phyloP scores from a whole-genome alignment of 1,140 invertebrate genomes.

The Gryon sp. region DNA sequence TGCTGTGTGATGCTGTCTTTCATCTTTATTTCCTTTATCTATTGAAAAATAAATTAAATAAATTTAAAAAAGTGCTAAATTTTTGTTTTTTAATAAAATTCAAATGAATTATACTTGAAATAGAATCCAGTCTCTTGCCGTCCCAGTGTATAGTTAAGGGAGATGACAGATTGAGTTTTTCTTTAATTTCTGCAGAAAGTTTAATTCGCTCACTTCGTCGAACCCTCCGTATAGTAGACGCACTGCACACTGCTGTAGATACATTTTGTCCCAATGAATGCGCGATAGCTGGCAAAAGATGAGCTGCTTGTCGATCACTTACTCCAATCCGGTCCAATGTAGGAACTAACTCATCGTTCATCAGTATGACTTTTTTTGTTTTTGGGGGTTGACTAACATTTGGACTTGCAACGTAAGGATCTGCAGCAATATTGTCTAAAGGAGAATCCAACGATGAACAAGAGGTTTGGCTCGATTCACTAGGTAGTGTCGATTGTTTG shows the following conservation, averaged over 20 bases:
- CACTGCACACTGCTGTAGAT: not conserved
- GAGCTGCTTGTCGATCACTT: not conserved
- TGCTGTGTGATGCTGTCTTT: not conserved
- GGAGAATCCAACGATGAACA: not conserved
- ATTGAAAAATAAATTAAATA: no score
- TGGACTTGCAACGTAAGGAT: not conserved
- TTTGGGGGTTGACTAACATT: not conserved
- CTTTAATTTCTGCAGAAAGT: not conserved
- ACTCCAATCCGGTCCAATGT: not conserved
- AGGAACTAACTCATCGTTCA: not conserved
- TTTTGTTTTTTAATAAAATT: not conserved
- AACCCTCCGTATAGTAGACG: not conserved
- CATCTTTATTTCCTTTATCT: not conserved
- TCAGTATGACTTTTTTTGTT: not conserved
- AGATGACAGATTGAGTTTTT: not conserved
- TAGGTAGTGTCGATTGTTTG: no score
- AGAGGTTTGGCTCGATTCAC: not conserved
- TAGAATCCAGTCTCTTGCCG: not conserved
- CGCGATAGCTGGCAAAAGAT: not conserved
- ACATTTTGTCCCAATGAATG: not conserved
- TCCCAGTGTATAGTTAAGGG: slow-evolving; percentile 9
- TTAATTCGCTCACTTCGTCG: not conserved
- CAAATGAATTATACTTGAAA: not conserved
- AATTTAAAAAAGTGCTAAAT: not conserved
- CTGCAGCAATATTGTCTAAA: not conserved